A percentile compares a stretch with the other conserved stretches of the same genome.
These are phyloP conservation scores for Meloidogyne hapla DNA, from an alignment of 1,140 invertebrate genomes.

Conservation along the genomic window DNA sequence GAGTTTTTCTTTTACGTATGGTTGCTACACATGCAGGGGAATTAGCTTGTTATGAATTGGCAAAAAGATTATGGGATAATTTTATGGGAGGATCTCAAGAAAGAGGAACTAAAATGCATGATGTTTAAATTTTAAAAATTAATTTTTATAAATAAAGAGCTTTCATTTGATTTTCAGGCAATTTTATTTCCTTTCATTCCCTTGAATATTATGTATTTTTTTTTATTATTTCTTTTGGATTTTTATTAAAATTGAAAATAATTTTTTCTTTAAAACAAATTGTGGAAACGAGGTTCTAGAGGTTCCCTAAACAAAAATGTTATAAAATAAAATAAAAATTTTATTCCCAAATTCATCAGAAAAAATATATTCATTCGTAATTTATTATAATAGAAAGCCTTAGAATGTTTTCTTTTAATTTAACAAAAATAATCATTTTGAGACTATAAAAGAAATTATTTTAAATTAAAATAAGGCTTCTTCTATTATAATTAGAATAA, in stretches of 20 bases:
- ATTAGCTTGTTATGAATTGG: slow-evolving; percentile 61
- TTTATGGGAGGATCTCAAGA: slow-evolving; percentile 59
- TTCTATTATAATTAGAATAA: too few species aligned
- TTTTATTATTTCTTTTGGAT: background rate
- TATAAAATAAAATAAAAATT: background rate
- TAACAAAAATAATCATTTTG: too few species aligned
- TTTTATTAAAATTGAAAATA: too few species aligned
- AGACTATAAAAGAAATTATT: too few species aligned
- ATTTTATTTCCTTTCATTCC: background rate
- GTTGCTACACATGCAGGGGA: slow-evolving; percentile 64
- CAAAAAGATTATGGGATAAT: slow-evolving; percentile 61
- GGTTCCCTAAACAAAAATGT: too few species aligned
- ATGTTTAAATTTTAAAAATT: slow-evolving; percentile 43
- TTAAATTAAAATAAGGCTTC: too few species aligned
- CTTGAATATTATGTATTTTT: background rate
- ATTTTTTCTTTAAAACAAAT: too few species aligned
- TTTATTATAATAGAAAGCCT: background rate
- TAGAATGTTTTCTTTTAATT: too few species aligned
- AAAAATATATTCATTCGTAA: background rate
- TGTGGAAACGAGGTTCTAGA: too few species aligned
- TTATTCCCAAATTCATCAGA: background rate
- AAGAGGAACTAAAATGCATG: slow-evolving; percentile 63
- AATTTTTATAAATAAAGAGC: slow-evolving; percentile 4
- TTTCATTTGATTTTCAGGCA: slow-evolving; percentile 11
- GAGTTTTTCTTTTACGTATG: slow-evolving; percentile 63